Percentiles rank a stretch among this genome's conserved stretches.
Conservation (phyloP, 2,113 vertebrate species). For the Cheilinus undulatus region DNA sequence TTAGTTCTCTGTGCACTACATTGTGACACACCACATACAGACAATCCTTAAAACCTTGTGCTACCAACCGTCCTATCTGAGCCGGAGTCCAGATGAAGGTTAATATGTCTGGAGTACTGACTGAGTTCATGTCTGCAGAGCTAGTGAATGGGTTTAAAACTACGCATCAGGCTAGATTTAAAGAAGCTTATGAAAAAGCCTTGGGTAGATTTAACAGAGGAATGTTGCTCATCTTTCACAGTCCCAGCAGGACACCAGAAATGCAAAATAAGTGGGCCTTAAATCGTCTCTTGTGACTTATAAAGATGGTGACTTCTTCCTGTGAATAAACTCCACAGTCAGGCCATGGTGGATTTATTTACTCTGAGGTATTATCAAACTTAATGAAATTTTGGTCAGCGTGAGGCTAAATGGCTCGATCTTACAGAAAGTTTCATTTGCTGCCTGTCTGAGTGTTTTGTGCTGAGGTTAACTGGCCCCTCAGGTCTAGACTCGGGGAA, state of each 20-base stretch:
- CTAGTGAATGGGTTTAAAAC: too few relatives aligned
- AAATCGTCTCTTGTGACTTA: neutral
- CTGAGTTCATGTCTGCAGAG: too few relatives aligned
- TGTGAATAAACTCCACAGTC: neutral
- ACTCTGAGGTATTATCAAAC: neutral
- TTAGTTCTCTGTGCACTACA: too few relatives aligned
- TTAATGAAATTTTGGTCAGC: neutral
- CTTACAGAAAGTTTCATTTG: slow-evolving; percentile 28
- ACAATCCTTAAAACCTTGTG: too few relatives aligned
- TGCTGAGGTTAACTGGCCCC: slow-evolving; percentile 40
- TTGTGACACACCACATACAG: too few relatives aligned
- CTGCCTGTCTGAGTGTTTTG: slow-evolving; percentile 15
- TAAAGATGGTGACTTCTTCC: neutral
- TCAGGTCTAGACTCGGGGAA: slow-evolving; percentile 22
- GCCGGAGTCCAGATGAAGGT: too few relatives aligned
- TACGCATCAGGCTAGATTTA: neutral
- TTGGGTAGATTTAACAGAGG: too few relatives aligned
- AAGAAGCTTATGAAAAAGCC: too few relatives aligned
- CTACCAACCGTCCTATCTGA: too few relatives aligned
- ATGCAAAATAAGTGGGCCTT: neutral
- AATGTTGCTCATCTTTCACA: neutral
- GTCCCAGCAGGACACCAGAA: too few relatives aligned
- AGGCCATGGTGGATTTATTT: neutral
- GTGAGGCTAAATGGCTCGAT: neutral
- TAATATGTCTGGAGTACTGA: too few relatives aligned